Percentiles rank a stretch among this genome's conserved stretches.
Evolutionary conservation across 2,888 invertebrate species (phyloP).

Genomic region (Cantharis flavilabris): DNA sequence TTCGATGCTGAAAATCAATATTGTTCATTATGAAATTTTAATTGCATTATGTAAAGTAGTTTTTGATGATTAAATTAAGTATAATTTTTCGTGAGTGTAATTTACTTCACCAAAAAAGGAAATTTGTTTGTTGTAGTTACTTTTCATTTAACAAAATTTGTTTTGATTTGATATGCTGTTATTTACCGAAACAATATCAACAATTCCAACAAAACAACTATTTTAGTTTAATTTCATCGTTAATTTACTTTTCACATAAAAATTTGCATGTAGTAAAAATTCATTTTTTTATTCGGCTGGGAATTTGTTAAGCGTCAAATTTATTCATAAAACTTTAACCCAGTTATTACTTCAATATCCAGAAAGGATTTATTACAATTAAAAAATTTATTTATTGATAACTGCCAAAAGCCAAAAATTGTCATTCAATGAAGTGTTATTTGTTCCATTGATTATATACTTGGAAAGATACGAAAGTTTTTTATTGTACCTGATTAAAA

Average conservation of each 20-base stretch:
- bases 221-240: neutral
- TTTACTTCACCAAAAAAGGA: neutral
- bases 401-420: too few species aligned
- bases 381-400: too few species aligned
- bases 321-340: too few species aligned
- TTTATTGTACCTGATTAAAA: too few species aligned
- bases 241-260: neutral
- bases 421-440: too few species aligned
- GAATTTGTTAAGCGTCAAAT: too few species aligned
- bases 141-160: neutral
- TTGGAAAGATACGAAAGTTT: too few species aligned
- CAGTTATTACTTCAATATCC: too few species aligned
- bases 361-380: too few species aligned
- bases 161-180: neutral
- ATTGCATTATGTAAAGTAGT: neutral
- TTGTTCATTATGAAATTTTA: neutral
- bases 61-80: neutral
- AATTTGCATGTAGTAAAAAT: neutral
- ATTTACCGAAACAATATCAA: neutral
- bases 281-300: too few species aligned
- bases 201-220: neutral
- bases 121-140: neutral
- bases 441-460: too few species aligned
- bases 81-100: neutral
- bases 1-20: neutral